Evolutionary conservation across 2,113 vertebrate species (phyloP).

Genomic region (Platysternon megacephalum): DNA sequence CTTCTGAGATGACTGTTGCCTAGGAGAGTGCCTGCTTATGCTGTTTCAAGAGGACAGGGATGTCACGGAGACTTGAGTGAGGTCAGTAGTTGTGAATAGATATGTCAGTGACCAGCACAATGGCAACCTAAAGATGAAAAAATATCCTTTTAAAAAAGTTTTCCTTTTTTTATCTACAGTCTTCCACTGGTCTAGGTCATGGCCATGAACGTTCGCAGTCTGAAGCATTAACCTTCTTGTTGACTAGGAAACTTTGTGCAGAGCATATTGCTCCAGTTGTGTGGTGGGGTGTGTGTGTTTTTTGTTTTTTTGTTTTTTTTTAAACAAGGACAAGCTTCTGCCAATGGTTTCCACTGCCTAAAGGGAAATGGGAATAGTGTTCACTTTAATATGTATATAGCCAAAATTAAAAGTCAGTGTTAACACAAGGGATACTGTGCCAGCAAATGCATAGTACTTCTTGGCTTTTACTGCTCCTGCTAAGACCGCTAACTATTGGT

Average conservation of each 20-base stretch:
- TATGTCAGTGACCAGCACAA: neutral
- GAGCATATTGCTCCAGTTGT: neutral
- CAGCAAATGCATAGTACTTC: conserved; percentile 53
- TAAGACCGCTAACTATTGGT: conserved; percentile 41
- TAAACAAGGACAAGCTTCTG: neutral
- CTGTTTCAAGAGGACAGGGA: neutral
- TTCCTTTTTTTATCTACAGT: neutral
- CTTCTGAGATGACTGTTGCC: fast-evolving
- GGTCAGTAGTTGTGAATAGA: neutral
- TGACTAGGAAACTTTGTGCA: neutral
- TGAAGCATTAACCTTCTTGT: fast-evolving
- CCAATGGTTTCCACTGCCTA: neutral
- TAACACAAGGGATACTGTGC: neutral
- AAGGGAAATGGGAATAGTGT: neutral
- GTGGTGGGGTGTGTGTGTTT: too few relatives aligned
- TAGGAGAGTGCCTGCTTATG: neutral
- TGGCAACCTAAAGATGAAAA: neutral
- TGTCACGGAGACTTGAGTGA: neutral
- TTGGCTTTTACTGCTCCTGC: conserved; percentile 34
- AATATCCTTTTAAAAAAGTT: neutral
- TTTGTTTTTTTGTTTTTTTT: neutral
- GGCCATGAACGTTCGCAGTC: neutral
- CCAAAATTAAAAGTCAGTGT: conserved; percentile 32
- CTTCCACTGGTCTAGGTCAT: neutral
- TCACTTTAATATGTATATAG: neutral